phyloP scores from a whole-genome alignment of 2,888 invertebrate species.

The Lamellibrachia columna region DNA sequence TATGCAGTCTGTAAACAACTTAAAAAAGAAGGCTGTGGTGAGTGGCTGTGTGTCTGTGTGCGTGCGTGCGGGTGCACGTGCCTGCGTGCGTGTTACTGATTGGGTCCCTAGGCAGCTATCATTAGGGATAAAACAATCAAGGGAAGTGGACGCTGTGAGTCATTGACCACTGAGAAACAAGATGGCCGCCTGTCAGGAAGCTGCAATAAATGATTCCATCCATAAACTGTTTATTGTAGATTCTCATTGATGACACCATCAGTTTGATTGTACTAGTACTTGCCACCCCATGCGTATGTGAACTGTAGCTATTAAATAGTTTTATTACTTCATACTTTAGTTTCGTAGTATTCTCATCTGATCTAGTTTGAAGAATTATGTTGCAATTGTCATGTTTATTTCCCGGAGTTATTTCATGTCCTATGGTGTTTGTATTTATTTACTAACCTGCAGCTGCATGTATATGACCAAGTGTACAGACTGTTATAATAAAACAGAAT shows the following conservation, averaged over 20 bases:
- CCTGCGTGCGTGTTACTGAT: neutral
- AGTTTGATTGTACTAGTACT: neutral
- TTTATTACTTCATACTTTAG: conserved; percentile 1
- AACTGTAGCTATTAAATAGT: neutral
- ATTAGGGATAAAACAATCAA: neutral
- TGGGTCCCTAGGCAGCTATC: neutral
- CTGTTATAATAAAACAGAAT: neutral
- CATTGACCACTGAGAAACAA: neutral
- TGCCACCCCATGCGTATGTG: neutral
- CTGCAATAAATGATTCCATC: neutral
- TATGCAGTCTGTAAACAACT: no score
- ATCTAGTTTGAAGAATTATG: neutral
- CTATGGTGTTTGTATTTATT: neutral
- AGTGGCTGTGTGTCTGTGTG: neutral
- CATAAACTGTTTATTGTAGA: neutral
- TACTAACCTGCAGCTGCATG: neutral
- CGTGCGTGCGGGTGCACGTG: neutral
- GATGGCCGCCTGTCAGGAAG: neutral
- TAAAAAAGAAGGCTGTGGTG: neutral
- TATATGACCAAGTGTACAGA: neutral
- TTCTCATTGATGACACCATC: neutral
- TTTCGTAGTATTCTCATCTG: neutral
- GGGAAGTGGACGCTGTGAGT: neutral
- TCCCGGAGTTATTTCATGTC: neutral
- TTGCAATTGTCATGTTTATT: neutral